Percentiles rank a stretch among this genome's conserved stretches.
Conservation (phyloP, 2,797 vertebrate species). For the Bucorvus abyssinicus region DNA sequence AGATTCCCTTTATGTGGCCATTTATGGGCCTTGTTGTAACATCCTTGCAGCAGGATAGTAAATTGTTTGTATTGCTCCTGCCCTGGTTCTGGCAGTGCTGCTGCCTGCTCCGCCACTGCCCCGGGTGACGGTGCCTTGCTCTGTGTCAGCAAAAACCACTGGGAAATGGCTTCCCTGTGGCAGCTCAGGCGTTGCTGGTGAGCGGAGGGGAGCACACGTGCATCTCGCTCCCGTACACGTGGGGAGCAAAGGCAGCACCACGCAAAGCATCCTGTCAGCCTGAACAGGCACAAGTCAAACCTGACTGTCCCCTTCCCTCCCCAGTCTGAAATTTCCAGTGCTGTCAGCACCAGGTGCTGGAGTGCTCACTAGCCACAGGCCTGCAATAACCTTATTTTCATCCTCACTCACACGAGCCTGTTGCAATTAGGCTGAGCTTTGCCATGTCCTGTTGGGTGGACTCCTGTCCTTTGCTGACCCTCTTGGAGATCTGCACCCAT, state of each 20-base stretch:
- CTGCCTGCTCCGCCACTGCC: neutral
- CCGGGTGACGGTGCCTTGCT: neutral
- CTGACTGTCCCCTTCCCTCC: fast-evolving
- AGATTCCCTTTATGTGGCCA: neutral
- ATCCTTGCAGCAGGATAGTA: neutral
- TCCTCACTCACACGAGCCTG: neutral
- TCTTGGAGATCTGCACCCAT: too few relatives aligned
- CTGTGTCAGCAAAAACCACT: fast-evolving
- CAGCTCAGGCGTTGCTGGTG: fast-evolving
- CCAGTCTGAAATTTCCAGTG: neutral
- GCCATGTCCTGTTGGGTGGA: fast-evolving
- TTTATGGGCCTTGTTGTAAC: neutral
- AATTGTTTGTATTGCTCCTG: neutral
- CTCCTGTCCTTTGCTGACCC: neutral
- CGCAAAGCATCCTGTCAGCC: fast-evolving
- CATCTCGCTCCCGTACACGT: fast-evolving
- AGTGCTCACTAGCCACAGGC: fast-evolving
- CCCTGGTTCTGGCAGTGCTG: neutral
- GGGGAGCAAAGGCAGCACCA: neutral
- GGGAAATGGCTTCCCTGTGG: neutral
- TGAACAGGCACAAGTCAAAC: neutral
- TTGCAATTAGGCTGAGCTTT: neutral
- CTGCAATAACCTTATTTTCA: neutral
- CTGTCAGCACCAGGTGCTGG: too few relatives aligned
- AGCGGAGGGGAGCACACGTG: neutral